A percentile compares a stretch with the other conserved stretches of the same genome.
These are phyloP conservation scores for Epinephelus moara DNA, from an alignment of 2,113 vertebrate species.

Conservation along the genomic window DNA sequence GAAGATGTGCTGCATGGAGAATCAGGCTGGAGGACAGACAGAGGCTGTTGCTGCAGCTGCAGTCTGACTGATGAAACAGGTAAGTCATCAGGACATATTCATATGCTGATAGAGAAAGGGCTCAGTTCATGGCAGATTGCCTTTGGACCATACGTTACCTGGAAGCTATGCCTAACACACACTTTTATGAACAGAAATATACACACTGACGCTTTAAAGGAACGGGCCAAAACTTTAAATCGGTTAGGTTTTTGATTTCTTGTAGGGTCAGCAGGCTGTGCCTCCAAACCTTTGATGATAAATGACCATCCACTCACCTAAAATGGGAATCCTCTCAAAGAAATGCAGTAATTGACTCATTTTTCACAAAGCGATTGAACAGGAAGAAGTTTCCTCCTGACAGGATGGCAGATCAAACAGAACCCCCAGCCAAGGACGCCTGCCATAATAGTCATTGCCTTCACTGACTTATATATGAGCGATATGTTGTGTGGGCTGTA, in stretches of 20 bases:
- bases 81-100: slow-evolving; percentile 62
- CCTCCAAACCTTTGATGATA: slow-evolving; percentile 75
- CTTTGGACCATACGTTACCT: slow-evolving; percentile 32
- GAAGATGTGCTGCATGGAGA: slow-evolving; percentile 15
- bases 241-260: slow-evolving; percentile 71
- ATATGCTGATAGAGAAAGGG: slow-evolving; percentile 54
- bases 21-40: background rate
- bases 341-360: slow-evolving; percentile 77
- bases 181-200: background rate
- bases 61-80: slow-evolving; percentile 65
- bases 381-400: slow-evolving; percentile 46
- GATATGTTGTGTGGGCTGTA: background rate
- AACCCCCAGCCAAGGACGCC: slow-evolving; percentile 56
- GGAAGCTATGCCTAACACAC: slow-evolving; percentile 23
- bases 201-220: slow-evolving; percentile 22
- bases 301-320: slow-evolving; percentile 69
- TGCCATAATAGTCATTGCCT: slow-evolving; percentile 31
- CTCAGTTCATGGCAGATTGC: slow-evolving; percentile 56
- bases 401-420: slow-evolving; percentile 55
- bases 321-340: slow-evolving; percentile 71
- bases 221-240: slow-evolving; percentile 67
- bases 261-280: slow-evolving; percentile 76
- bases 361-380: slow-evolving; percentile 71
- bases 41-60: background rate
- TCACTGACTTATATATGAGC: slow-evolving; percentile 12